These are phyloP conservation scores for Centropyge bicolor DNA, from an alignment of 2,797 vertebrate genomes.

Conservation along the genomic window DNA sequence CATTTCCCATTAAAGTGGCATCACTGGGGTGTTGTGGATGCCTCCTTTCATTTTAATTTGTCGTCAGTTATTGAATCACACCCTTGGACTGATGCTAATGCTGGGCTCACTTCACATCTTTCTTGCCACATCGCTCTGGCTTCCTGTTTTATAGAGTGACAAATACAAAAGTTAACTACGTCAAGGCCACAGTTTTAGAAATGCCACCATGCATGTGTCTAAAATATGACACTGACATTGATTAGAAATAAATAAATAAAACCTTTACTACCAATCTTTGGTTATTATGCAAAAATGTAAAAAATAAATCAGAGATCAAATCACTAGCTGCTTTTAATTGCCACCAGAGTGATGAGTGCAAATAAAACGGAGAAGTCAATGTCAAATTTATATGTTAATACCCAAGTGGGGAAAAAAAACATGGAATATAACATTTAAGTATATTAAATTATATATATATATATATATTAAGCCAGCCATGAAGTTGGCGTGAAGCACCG, in stretches of 20 bases:
- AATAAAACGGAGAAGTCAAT: neutral
- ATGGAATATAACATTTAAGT: too few species aligned
- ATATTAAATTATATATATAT: too few species aligned
- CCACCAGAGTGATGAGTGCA: neutral
- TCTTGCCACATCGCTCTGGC: neutral
- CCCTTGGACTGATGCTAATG: conserved; percentile 6
- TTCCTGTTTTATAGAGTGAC: neutral
- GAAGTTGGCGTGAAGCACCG: too few species aligned
- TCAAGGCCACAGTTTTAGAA: neutral
- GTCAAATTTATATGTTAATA: neutral
- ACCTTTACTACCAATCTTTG: neutral
- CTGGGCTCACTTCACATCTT: neutral
- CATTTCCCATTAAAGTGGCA: conserved; percentile 11
- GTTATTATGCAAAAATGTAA: neutral
- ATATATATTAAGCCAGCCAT: too few species aligned
- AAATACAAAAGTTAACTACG: neutral
- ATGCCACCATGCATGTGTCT: neutral
- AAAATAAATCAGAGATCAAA: neutral
- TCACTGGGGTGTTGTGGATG: neutral
- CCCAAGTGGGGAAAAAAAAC: too few species aligned
- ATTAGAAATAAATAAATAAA: neutral
- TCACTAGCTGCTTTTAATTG: neutral
- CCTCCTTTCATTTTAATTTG: conserved; percentile 24
- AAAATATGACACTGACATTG: neutral
- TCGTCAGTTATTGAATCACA: conserved; percentile 30